These are phyloP conservation scores for Fistularia tabacaria DNA, from an alignment of 2,797 vertebrate genomes.

Conservation along the genomic window DNA sequence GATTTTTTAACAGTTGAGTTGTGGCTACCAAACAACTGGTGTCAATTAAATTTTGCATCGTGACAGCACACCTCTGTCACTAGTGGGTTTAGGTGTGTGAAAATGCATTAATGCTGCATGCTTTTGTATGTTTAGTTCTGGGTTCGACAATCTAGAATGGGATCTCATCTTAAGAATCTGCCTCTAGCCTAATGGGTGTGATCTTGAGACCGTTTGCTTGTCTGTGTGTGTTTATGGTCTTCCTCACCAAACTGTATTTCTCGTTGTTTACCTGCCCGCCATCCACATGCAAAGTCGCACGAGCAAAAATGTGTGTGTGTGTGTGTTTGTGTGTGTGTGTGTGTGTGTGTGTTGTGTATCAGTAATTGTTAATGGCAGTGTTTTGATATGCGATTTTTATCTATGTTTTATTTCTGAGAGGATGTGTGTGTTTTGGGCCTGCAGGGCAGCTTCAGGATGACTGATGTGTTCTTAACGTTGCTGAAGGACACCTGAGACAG, in stretches of 20 bases:
- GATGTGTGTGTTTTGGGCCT: conserved; percentile 74
- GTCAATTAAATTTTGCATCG: conserved; percentile 13
- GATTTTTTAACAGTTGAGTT: conserved; percentile 3
- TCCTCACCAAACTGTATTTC: not conserved
- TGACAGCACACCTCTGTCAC: no score
- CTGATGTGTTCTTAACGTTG: conserved; percentile 69
- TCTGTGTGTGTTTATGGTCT: conserved; percentile 1
- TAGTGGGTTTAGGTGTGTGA: no score
- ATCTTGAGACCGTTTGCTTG: no score
- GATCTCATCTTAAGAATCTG: no score
- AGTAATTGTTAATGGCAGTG: conserved; percentile 13
- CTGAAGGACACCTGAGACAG: conserved; percentile 71
- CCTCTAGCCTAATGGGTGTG: no score
- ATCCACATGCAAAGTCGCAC: no score
- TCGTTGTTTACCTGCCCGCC: conserved; percentile 46
- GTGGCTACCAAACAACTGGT: conserved; percentile 10
- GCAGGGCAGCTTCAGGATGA: conserved; percentile 75
- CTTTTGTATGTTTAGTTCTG: no score
- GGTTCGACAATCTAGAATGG: no score
- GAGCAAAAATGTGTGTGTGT: no score
- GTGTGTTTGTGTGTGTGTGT: no score
- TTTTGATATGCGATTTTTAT: conserved; percentile 59
- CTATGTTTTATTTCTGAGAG: conserved; percentile 57
- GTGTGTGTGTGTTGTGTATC: no score
- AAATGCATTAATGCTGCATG: no score